Base-by-base conservation (phyloP, 2,888 invertebrate genomes). In the Patella caerulea region DNA sequence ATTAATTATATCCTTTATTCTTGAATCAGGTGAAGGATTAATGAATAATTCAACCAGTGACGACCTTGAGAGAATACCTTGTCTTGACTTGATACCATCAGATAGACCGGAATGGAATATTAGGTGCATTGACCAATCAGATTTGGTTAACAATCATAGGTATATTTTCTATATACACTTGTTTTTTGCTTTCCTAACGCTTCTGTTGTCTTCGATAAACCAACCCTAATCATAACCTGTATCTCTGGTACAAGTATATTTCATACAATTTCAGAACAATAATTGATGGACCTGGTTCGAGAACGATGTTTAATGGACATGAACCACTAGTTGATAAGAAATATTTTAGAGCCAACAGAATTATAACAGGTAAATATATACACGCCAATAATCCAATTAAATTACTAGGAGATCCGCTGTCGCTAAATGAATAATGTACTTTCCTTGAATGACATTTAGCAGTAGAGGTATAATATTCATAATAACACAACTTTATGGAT, bases 281-380 rank as follows among this genome's bases (percentile, higher is more conserved):
- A 17, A 72, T 78, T 45, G 86, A 86, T 73, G 86, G 82, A 19
- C 79, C 79, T n/a, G 85, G 84, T 12, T 85, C 86, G 4, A 77
- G 70, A 65, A 86, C 85, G 0, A 71, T 86, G 2, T 86, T 84
- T 79, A 86, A 86, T 76, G 86, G 86, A n/a, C 81, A 82, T 73
- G 77, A 78, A 19, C 74, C 79, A 2, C 65, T 80, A 72, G 72
- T 54, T 0, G 85, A 86, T 45, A 70, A 82, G 52, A 75, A 78
- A 45, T 86, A 84, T 76, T 85, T 86, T 12, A 83, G 83, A 73
- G 81, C 84, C 29, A 86, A 86, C 76, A 79, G 79, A 19, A 84
- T 79, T 77, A 73, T 84, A 2, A 78, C 84, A 52, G 82, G 83
- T 84, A 24, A 65, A 29, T 14, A 70, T 17, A 17, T 59, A 2